Evolutionary conservation across 2,797 vertebrate species (phyloP).

Genomic region (Hemitrygon akajei): DNA sequence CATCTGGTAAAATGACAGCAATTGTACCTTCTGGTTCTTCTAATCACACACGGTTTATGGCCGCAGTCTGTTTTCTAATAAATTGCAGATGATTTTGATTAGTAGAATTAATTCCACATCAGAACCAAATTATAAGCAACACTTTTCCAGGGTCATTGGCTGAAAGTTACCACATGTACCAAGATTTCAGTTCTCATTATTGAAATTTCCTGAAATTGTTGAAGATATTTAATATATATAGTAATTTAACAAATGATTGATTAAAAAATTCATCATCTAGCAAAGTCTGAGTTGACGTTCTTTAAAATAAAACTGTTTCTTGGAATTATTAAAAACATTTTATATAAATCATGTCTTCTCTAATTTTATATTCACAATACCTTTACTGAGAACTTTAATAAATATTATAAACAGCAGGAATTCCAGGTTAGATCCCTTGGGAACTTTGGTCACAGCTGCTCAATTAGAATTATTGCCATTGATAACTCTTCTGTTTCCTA

Average conservation of each 20-base stretch:
- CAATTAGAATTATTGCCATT: conserved; percentile 35
- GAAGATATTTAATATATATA: background rate
- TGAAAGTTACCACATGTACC: background rate
- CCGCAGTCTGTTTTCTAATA: background rate
- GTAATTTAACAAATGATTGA: background rate
- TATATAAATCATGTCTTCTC: background rate
- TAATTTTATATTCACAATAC: background rate
- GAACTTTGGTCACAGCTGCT: conserved; percentile 32
- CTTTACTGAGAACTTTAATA: conserved; percentile 31
- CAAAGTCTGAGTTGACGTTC: background rate
- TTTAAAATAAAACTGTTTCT: background rate
- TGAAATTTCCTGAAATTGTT: background rate
- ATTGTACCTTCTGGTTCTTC: background rate
- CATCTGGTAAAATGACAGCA: background rate
- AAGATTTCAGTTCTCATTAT: background rate
- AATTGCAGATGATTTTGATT: conserved; percentile 25
- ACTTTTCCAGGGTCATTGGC: background rate
- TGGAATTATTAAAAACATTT: background rate
- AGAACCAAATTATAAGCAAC: background rate
- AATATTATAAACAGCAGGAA: background rate
- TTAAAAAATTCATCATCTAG: background rate
- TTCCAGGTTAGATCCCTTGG: conserved; percentile 7
- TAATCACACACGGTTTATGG: background rate
- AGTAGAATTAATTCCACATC: background rate
- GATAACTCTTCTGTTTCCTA: conserved; percentile 36